These are phyloP conservation scores for Gnathonemus longibarbis DNA, from an alignment of 2,113 vertebrate species.

Conservation along the genomic window DNA sequence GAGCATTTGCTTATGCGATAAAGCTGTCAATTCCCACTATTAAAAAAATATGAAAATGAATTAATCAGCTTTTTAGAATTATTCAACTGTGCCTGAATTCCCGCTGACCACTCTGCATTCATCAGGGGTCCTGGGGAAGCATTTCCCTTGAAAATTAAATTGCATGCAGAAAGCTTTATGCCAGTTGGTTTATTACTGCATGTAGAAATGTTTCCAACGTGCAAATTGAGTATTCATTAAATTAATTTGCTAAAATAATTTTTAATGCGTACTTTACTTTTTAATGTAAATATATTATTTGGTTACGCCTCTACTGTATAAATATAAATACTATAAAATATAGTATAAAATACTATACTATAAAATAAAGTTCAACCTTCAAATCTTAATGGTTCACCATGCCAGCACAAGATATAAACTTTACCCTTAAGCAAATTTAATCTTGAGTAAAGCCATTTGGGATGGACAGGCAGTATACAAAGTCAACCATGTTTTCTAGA, in stretches of 20 bases:
- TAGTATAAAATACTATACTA: background rate
- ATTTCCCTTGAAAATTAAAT: conserved; percentile 32
- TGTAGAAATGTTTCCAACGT: conserved; percentile 20
- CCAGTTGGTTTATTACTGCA: conserved; percentile 27
- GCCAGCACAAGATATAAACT: background rate
- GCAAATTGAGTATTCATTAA: conserved; percentile 18
- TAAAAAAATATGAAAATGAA: conserved; percentile 27
- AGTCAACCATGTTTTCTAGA: background rate
- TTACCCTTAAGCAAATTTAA: background rate
- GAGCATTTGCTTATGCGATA: conserved; percentile 9
- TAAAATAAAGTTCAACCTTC: background rate
- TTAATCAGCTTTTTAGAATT: conserved; percentile 36
- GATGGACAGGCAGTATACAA: background rate
- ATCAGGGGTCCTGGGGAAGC: background rate
- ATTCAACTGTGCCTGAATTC: conserved; percentile 23
- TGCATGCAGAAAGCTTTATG: conserved; percentile 11
- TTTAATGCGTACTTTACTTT: background rate
- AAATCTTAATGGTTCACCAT: background rate
- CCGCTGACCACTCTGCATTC: conserved; percentile 19
- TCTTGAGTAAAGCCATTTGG: background rate
- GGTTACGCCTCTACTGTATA: background rate
- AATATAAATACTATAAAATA: background rate
- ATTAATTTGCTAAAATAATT: background rate
- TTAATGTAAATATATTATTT: background rate
- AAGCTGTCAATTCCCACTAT: conserved; percentile 21